These are phyloP conservation scores for Arvicanthis niloticus DNA, from an alignment of 2,113 vertebrate species.

Conservation along the genomic window DNA sequence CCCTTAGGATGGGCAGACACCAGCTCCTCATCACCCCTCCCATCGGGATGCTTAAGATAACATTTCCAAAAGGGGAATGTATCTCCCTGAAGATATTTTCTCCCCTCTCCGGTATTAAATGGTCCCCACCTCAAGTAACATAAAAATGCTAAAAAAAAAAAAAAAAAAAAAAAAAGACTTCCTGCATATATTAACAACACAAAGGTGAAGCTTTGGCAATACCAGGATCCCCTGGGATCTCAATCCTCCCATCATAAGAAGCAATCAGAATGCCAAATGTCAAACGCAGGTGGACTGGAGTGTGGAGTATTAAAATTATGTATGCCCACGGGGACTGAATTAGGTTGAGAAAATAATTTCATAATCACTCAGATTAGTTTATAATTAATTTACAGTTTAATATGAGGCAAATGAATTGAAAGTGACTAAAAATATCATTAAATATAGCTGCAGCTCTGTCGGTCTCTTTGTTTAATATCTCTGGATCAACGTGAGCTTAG, in stretches of 20 bases:
- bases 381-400: slow-evolving; percentile 74
- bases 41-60: background rate
- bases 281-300: slow-evolving; percentile 50
- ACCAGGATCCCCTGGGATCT: background rate
- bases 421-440: slow-evolving; percentile 75
- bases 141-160: slow-evolving; percentile 50
- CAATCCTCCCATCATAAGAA: slow-evolving; percentile 38
- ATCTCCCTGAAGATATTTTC: slow-evolving; percentile 22
- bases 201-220: slow-evolving; percentile 57
- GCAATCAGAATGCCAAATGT: slow-evolving; percentile 38
- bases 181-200: slow-evolving; percentile 63
- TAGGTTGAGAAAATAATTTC: slow-evolving; percentile 78
- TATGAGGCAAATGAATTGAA: slow-evolving; percentile 66
- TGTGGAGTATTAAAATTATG: slow-evolving; percentile 62
- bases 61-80: slow-evolving; percentile 43
- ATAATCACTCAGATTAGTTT: slow-evolving; percentile 65
- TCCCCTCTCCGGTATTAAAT: background rate
- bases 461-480: slow-evolving; percentile 45
- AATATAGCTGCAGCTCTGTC: slow-evolving; percentile 30
- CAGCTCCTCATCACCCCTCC: background rate
- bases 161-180: slow-evolving; percentile 65
- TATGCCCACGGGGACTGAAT: slow-evolving; percentile 63
- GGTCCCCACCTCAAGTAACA: slow-evolving; percentile 22
- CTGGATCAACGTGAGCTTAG: slow-evolving; percentile 11
- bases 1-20: background rate